These are phyloP conservation scores for Steromphala cineraria DNA, from an alignment of 2,888 invertebrate species.

Conservation along the genomic window DNA sequence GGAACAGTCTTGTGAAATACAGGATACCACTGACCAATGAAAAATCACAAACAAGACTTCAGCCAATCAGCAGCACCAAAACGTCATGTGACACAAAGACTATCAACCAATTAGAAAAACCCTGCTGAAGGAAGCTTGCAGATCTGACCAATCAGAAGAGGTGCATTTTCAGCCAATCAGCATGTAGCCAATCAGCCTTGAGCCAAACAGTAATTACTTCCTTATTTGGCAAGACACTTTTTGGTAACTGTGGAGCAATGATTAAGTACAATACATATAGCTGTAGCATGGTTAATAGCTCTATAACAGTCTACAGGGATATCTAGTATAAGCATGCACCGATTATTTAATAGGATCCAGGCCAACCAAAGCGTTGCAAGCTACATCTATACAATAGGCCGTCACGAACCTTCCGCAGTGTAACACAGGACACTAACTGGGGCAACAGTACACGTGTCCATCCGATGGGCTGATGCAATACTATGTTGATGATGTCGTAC, in stretches of 20 bases:
- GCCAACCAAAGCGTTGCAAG: neutral
- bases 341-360: neutral
- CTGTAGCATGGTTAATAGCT: neutral
- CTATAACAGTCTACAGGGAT: neutral
- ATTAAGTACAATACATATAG: neutral
- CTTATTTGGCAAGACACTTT: neutral
- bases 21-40: neutral
- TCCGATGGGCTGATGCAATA: too few relatives aligned
- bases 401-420: neutral
- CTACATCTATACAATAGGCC: neutral
- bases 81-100: too few relatives aligned
- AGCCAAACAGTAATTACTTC: neutral
- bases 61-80: conserved; percentile 6
- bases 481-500: too few relatives aligned
- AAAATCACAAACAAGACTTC: neutral
- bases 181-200: too few relatives aligned
- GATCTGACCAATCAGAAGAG: too few relatives aligned
- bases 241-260: neutral
- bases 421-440: too few relatives aligned
- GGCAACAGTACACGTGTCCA: too few relatives aligned
- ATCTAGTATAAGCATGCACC: neutral
- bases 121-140: too few relatives aligned
- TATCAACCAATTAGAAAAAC: too few relatives aligned
- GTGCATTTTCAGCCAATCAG: too few relatives aligned
- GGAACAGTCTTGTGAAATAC: neutral